Conservation (phyloP, 2,797 vertebrate genomes). For the Hapalemur alaotrensis region DNA sequence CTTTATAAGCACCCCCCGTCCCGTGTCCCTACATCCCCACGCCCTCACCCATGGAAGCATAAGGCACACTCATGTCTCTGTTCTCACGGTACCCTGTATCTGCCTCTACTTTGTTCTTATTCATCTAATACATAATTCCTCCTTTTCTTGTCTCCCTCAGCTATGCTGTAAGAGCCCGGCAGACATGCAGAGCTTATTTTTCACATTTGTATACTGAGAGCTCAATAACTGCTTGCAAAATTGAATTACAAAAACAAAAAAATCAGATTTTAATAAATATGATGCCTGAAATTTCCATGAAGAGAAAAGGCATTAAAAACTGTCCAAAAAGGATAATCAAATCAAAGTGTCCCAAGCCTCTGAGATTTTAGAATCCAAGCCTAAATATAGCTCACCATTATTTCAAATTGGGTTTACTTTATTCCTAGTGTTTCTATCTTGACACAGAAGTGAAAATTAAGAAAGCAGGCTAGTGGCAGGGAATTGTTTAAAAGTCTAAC, state of each 20-base stretch:
- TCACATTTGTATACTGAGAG: neutral
- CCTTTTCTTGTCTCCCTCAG: neutral
- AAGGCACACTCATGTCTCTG: neutral
- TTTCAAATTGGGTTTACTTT: neutral
- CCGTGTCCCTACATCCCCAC: fast-evolving
- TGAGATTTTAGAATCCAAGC: neutral
- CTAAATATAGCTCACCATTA: neutral
- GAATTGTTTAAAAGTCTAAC: neutral
- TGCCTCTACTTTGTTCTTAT: neutral
- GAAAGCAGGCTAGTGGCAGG: neutral
- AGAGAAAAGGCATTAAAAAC: neutral
- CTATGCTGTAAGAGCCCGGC: neutral
- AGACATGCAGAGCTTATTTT: neutral
- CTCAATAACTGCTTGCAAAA: neutral
- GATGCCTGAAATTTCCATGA: neutral
- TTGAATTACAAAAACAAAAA: neutral
- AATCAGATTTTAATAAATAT: neutral
- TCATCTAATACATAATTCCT: neutral
- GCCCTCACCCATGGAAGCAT: fast-evolving
- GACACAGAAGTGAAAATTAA: neutral
- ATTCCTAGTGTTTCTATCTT: neutral
- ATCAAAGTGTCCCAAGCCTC: neutral
- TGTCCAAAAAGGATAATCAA: neutral
- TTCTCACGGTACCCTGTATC: neutral
- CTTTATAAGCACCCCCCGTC: neutral